Percentiles rank a stretch among this genome's conserved stretches.
These are phyloP conservation scores for Brachyhypopomus occidentalis DNA, from an alignment of 2,113 vertebrate species.

Conservation along the genomic window DNA sequence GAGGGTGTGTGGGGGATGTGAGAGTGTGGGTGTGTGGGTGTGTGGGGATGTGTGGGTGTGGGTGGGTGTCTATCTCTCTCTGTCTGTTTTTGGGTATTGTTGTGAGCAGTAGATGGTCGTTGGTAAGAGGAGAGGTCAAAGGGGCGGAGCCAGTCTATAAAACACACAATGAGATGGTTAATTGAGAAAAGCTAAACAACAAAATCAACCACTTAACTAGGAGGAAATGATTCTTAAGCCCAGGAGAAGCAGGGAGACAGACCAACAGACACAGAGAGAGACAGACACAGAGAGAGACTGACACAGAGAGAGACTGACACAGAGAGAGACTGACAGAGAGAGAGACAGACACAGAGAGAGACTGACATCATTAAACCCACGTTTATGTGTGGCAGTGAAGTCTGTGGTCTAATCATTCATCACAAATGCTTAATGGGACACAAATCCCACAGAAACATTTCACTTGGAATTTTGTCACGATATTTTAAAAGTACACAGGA, in stretches of 20 bases:
- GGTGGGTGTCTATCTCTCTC: slow-evolving; percentile 75
- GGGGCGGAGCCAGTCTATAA: slow-evolving; percentile 78
- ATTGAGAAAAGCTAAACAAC: slow-evolving; percentile 98
- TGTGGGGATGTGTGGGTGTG: too few relatives aligned
- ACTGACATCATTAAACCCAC: too few relatives aligned
- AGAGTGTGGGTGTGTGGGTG: slow-evolving; percentile 24
- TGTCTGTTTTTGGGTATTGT: slow-evolving; percentile 97
- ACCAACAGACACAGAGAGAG: too few relatives aligned
- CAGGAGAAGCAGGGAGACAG: not conserved
- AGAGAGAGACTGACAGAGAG: not conserved
- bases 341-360: not conserved
- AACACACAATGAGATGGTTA: slow-evolving; percentile 99
- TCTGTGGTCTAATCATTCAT: too few relatives aligned
- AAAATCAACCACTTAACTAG: slow-evolving; percentile 99
- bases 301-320: not conserved
- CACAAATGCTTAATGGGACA: too few relatives aligned
- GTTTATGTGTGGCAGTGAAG: too few relatives aligned
- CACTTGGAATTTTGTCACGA: too few relatives aligned
- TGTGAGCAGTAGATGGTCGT: slow-evolving; percentile 73
- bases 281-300: not conserved
- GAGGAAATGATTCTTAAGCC: slow-evolving; percentile 25
- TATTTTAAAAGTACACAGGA: too few relatives aligned
- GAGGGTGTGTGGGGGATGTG: slow-evolving; percentile 86
- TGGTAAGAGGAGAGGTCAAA: slow-evolving; percentile 66
- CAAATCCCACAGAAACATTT: too few relatives aligned